Evolutionary conservation across 1,140 invertebrate species (phyloP), one percentile per base, ranked within the genome.

Genomic region (Drosophila oshimai): DNA sequence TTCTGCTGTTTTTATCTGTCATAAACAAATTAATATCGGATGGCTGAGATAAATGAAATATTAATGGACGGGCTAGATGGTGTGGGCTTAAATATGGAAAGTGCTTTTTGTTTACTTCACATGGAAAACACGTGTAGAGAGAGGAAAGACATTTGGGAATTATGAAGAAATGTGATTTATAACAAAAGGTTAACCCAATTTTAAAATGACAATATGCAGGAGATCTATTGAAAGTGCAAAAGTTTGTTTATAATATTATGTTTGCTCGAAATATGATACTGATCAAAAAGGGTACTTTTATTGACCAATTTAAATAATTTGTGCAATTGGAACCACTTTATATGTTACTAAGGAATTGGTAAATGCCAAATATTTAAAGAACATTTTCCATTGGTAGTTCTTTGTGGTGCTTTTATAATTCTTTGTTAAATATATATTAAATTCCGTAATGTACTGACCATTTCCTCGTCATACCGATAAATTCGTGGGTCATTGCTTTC

Each of bases 11-110:
- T 74, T 45, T 58, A 51, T 72, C 13, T 69, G 55, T 76, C 65
- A 61, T 76, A 76, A 76, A 76, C 74, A 76, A 76, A 76, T 71
- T 71, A 61, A 70, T 76, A 70, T 49, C 22, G 22, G 31, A 42
- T 47, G 36, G 6, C 15, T n/a, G 26, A 26, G 22, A 17, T 47
- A 74, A 69, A 36, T 42, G 67, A 70, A 41, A 70, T 55, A 70
- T 70, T 70, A 70, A 70, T 70, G 18, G 64, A 29, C n/a, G 20
- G 13, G n/a, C n/a, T n/a, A n/a, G n/a, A n/a, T 9, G n/a, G 54
- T 67, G 29, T 53, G 37, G 22, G 12, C 34, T 39, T 22, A 12
- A 12, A 17, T 28, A 28, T 41, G 20, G 31, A 47, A 67, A 50
- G 37, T 13, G 54, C 2, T 53, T 13, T 39, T 5, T 65, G 61